Percentiles rank a stretch among this genome's conserved stretches.
Conservation (phyloP, 2,888 invertebrate species). For the Bedellia somnulentella region DNA sequence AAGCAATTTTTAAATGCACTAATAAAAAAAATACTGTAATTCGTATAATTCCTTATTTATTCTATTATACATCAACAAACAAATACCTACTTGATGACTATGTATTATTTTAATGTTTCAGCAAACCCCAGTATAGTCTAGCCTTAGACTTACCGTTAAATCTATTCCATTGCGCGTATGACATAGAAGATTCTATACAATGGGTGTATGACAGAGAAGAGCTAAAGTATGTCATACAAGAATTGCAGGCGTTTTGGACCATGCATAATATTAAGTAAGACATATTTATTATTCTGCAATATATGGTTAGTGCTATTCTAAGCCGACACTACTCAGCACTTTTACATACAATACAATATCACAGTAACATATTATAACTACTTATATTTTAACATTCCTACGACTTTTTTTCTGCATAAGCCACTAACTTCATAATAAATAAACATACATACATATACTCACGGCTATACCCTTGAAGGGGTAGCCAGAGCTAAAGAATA, state of each 20-base stretch:
- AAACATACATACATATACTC: background rate
- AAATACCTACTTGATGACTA: too few species aligned
- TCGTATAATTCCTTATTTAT: too few species aligned
- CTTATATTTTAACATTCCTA: too few species aligned
- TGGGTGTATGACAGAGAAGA: slow-evolving; percentile 65
- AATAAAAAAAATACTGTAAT: background rate
- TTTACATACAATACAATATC: background rate
- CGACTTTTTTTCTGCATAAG: too few species aligned
- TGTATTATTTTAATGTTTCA: slow-evolving; percentile 22
- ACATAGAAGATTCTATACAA: slow-evolving; percentile 33
- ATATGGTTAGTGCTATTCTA: background rate
- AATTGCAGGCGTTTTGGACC: slow-evolving; percentile 77
- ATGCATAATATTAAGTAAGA: slow-evolving; percentile 70
- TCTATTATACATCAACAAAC: too few species aligned
- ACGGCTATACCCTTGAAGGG: too few species aligned
- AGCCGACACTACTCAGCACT: background rate
- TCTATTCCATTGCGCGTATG: slow-evolving; percentile 76
- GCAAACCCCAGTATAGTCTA: slow-evolving; percentile 90
- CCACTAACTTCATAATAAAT: background rate
- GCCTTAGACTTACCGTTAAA: slow-evolving; percentile 85
- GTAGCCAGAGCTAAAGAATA: too few species aligned
- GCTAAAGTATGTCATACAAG: slow-evolving; percentile 61
- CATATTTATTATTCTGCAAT: background rate
- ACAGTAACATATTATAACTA: too few species aligned
- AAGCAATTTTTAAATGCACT: background rate